Base-by-base conservation (phyloP, 2,888 invertebrate genomes). In the Hipparchia sbordonii region DNA sequence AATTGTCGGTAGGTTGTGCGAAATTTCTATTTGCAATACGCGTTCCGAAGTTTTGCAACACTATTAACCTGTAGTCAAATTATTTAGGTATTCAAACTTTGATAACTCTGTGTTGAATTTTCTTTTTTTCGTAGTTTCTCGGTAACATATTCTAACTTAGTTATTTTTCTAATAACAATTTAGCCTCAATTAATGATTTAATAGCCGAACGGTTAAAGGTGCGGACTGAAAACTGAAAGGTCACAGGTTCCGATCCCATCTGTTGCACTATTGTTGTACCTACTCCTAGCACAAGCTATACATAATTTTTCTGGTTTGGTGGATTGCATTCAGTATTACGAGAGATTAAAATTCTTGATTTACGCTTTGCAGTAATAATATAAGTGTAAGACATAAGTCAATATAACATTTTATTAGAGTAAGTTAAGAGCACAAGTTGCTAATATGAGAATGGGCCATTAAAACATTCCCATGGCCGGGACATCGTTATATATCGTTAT, bases 381-480 rank as follows among this genome's bases (percentile, higher is more conserved):
- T 39, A 39, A 39, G 2, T 23, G 13, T 9, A 9, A 13, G 48
- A 48, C 62, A 63, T n/a, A 51, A 48, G 46, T 4, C 13, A 13
- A 48, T 63, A 51, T 23, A 13, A n/a, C 23, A 54, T 46, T 67
- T 56, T 67, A 56, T 45, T 45, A 8, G n/a, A 67, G n/a, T 13
- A 12, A 67, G 54, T 67, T 57, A 46, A 57, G 10, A 57, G 67
- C 23, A 57, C 56, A 67, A 67, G 56, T 67, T 57, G n/a, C 57
- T 67, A 67, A 67, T 67, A 71, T 45, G 52, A 33, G n/a, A 65
- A 68, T 56, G 59, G 52, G 33, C 39, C 46, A 57, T 72, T 66
- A 66, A 72, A 72, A 72, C 69, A 61, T 57, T 72, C 60, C 60
- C 57, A 63, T 52, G 23, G 63, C n/a, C 48, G 48, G 46, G 57